Evolutionary conservation across 2,113 vertebrate genomes (phyloP).

Genomic region (Hippotragus niger): DNA sequence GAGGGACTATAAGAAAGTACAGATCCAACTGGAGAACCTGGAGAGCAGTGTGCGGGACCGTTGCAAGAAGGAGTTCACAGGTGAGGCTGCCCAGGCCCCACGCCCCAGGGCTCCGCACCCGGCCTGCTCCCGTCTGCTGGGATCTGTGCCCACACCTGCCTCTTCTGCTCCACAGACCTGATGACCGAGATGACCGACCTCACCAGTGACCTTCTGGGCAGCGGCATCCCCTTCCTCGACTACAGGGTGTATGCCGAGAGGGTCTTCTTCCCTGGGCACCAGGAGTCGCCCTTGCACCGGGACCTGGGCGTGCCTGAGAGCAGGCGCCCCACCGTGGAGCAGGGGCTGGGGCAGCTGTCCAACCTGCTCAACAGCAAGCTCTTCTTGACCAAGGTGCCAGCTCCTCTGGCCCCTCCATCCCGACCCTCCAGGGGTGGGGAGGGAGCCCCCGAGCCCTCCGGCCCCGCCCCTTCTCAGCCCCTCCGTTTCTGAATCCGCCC

Average conservation of each 20-base stretch:
- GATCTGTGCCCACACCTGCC: accelerated
- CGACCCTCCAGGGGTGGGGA: background rate
- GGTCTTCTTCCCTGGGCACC: conserved; percentile 97
- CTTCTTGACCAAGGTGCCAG: conserved; percentile 95
- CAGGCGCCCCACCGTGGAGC: conserved; percentile 94
- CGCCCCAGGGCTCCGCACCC: background rate
- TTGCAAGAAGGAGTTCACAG: conserved; percentile 99
- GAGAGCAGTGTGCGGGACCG: conserved; percentile 98
- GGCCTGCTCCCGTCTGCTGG: background rate
- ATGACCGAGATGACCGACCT: conserved; percentile 99
- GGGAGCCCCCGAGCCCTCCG: background rate
- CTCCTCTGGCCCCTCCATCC: background rate
- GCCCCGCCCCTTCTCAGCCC: background rate
- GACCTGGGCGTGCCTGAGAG: conserved; percentile 95
- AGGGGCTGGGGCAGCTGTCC: conserved; percentile 96
- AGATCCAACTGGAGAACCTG: conserved; percentile 98
- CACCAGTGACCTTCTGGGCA: conserved; percentile 96
- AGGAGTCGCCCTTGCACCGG: conserved; percentile 92
- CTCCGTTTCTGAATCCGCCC: background rate
- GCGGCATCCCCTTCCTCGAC: conserved; percentile 97
- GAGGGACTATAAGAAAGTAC: conserved; percentile 98
- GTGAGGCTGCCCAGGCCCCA: conserved; percentile 68
- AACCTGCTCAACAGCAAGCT: conserved; percentile 99
- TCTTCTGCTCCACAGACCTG: conserved; percentile 84
- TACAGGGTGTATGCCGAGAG: conserved; percentile 96